A percentile compares a stretch with the other conserved stretches of the same genome.
Evolutionary conservation across 92 coral and sea anemone genomes (phyloP).

Genomic region (Porites divaricata): DNA sequence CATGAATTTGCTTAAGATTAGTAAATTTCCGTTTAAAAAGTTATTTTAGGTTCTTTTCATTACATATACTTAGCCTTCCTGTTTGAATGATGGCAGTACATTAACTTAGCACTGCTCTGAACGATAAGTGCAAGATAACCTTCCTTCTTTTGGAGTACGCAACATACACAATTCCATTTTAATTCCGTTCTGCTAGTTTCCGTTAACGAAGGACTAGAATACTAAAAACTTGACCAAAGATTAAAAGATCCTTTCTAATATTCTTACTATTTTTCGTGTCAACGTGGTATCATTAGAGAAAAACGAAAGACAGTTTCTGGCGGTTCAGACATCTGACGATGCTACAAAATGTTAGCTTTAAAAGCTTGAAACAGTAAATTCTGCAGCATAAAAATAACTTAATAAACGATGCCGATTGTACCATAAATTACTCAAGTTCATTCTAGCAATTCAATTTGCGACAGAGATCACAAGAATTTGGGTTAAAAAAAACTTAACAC

Average conservation of each 20-base stretch:
- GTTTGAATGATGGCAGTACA: no score
- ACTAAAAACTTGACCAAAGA: background rate
- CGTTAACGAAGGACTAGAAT: background rate
- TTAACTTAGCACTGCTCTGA: no score
- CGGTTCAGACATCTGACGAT: background rate
- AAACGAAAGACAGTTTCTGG: background rate
- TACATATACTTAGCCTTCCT: no score
- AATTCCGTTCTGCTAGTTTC: background rate
- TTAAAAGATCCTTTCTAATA: background rate
- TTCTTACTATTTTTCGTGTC: background rate
- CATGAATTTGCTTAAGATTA: no score
- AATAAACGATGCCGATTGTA: constrained; percentile 4
- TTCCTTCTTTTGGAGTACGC: background rate
- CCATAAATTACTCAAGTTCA: background rate
- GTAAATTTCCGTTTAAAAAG: no score
- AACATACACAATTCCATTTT: background rate
- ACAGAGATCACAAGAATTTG: background rate
- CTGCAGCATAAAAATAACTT: constrained; percentile 3
- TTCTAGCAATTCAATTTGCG: background rate
- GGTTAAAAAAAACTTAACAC: background rate
- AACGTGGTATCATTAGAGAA: background rate
- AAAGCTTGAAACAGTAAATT: background rate
- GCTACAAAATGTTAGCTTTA: background rate
- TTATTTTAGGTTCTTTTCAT: no score
- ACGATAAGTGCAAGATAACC: background rate